Evolutionary conservation across 2,113 vertebrate species (phyloP).

Genomic region (Gnathonemus longibarbis): DNA sequence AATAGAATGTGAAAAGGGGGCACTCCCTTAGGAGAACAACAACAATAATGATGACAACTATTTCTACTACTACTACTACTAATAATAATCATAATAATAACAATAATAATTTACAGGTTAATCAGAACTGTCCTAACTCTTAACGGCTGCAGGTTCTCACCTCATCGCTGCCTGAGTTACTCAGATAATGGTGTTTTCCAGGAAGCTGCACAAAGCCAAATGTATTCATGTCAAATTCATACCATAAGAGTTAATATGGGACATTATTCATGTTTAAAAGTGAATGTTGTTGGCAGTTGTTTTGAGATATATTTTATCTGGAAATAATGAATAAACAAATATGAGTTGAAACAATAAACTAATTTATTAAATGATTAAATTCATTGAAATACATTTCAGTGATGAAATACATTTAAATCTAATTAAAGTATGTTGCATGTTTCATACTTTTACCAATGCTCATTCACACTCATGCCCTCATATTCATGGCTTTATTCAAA

Average conservation of each 20-base stretch:
- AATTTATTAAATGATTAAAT: not conserved
- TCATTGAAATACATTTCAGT: not conserved
- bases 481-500: not conserved
- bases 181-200: not conserved
- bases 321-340: not conserved
- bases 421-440: not conserved
- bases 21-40: not conserved
- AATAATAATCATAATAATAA: not conserved
- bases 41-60: not conserved
- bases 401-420: not conserved
- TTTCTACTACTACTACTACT: not conserved
- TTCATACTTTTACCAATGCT: not conserved
- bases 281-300: not conserved
- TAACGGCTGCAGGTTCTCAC: not conserved
- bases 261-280: not conserved
- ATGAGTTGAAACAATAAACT: not conserved
- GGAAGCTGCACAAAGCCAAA: not conserved
- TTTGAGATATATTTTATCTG: not conserved
- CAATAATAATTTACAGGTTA: not conserved
- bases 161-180: conserved; percentile 8
- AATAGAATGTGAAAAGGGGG: not conserved
- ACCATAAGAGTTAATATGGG: not conserved
- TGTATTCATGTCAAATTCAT: not conserved
- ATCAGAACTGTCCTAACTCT: not conserved
- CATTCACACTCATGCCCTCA: not conserved